These are phyloP conservation scores for Ochropleura leucogaster DNA, from an alignment of 2,888 invertebrate species.

Conservation along the genomic window DNA sequence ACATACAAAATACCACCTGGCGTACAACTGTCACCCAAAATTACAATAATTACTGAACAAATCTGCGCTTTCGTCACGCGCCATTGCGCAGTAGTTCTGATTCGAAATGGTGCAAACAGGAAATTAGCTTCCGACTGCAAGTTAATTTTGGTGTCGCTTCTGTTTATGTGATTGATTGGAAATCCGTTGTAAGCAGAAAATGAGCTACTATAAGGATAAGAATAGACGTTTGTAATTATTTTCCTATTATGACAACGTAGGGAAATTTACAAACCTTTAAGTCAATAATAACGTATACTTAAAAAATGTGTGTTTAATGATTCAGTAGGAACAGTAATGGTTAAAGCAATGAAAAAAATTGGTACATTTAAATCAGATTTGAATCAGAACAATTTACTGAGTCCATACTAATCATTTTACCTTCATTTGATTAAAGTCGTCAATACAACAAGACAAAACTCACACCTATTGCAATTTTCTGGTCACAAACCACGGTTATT, in stretches of 20 bases:
- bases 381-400: background rate
- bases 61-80: conserved; percentile 76
- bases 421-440: background rate
- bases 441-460: conserved; percentile 10
- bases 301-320: background rate
- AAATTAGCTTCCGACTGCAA: conserved; percentile 74
- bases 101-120: conserved; percentile 70
- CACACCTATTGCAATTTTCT: conserved; percentile 52
- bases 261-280: too few species aligned
- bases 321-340: background rate
- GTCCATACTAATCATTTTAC: background rate
- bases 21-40: conserved; percentile 68
- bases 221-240: background rate
- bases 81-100: conserved; percentile 67
- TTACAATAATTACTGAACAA: conserved; percentile 75
- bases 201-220: background rate
- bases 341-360: background rate
- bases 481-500: conserved; percentile 56
- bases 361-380: background rate
- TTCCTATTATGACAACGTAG: background rate
- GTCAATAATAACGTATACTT: too few species aligned
- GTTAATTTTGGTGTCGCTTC: conserved; percentile 54
- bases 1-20: conserved; percentile 54
- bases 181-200: conserved; percentile 23
- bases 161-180: conserved; percentile 31